Percentiles rank a stretch among this genome's conserved stretches.
Conservation (phyloP, 2,797 vertebrate species). For the Lacerta bilineata region DNA sequence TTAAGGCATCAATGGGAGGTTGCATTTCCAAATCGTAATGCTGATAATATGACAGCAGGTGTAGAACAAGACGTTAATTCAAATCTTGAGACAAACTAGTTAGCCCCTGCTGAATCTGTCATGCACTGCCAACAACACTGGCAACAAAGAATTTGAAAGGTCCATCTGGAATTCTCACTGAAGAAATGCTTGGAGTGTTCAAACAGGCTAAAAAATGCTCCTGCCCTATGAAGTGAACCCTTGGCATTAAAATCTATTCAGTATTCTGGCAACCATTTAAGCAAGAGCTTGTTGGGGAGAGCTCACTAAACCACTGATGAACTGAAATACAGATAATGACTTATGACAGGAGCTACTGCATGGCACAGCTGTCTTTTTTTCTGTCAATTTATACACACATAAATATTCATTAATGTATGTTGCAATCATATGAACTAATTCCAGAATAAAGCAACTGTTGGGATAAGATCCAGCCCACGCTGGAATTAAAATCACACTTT, state of each 20-base stretch:
- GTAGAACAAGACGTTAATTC: slow-evolving; percentile 10
- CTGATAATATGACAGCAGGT: slow-evolving; percentile 2
- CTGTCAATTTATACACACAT: slow-evolving; percentile 13
- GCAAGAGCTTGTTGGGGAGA: no score
- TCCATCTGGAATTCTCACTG: slow-evolving; percentile 8
- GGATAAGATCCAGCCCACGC: neutral
- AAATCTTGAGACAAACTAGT: slow-evolving; percentile 8
- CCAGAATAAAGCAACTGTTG: slow-evolving; percentile 11
- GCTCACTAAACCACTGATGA: neutral
- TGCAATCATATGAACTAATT: slow-evolving; percentile 12
- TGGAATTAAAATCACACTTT: neutral
- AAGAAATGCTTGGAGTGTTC: neutral
- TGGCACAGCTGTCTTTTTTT: slow-evolving; percentile 18
- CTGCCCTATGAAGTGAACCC: neutral
- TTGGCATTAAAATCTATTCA: slow-evolving; percentile 6
- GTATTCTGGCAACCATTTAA: neutral
- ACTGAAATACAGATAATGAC: slow-evolving; percentile 14
- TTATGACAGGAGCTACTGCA: neutral
- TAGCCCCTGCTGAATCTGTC: neutral
- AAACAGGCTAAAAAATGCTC: neutral
- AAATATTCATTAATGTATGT: slow-evolving; percentile 22
- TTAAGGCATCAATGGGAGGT: neutral
- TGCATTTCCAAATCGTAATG: neutral
- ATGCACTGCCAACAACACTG: neutral
- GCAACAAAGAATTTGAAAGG: neutral